Base-by-base conservation (phyloP, 2,797 vertebrate genomes). In the Xenentodon cancila region DNA sequence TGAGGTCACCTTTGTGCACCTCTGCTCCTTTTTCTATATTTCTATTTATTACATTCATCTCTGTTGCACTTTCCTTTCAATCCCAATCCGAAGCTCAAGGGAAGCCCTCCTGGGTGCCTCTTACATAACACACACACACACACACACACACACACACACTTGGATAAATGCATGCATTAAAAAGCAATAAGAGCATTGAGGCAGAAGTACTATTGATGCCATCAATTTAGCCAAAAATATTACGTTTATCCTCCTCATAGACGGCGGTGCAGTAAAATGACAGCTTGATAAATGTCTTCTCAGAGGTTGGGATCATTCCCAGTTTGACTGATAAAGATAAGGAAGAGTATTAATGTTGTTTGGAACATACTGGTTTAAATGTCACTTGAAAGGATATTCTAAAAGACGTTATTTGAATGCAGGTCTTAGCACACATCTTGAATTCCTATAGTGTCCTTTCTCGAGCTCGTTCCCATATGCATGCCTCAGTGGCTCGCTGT, bases 41-140 rank as follows among this genome's bases (percentile, higher is more conserved):
- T 48, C 46, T 7, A 30, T 53, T 65, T 32, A 8, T 55, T 58
- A 16, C 15, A 32, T 56, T 76, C 47, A 47, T 64, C 64, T 68
- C 40, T 19, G 63, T 66, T 59, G 37, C 65, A 65, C 57, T 73
- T 66, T 75, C 56, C 47, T 55, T 61, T 76, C 73, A 48, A 51
- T 55, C 60, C 81, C 67, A 58, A 74, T 78, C 61, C 59, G 68
- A 68, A 82, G 67, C 84, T 84, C 81, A 68, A 83, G 82, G 84
- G 75, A 88, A 85, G 71, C 80, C 85, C 77, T 78, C 65, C 57
- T 68, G 73, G 58, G 79, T 72, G 62, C 55, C 60, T 54, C 71
- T 89, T 88, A 87, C 74, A 67, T 88, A 90, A 90, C 70, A 7
- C 7, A 62, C 77, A 44, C 74, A 71, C 61, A 64, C 74, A 65